phyloP scores from a whole-genome alignment of 2,113 vertebrate species.

The Thunnus maccoyii region DNA sequence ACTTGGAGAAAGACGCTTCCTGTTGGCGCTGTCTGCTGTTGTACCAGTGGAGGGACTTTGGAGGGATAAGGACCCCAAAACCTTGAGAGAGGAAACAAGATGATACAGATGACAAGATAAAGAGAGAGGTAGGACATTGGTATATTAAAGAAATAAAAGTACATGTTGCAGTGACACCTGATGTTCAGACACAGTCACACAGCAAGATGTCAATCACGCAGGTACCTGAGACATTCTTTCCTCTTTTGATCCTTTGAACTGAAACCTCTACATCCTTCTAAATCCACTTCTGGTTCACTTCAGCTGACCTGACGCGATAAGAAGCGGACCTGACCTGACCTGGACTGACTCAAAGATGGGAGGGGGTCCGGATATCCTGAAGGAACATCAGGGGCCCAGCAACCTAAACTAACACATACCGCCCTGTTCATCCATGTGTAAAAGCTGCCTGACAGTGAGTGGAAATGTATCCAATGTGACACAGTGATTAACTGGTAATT shows the following conservation, averaged over 20 bases:
- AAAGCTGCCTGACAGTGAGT: neutral
- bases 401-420: neutral
- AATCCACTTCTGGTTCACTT: constrained; percentile 21
- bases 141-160: neutral
- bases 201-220: neutral
- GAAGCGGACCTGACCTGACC: constrained; percentile 12
- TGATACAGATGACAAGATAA: neutral
- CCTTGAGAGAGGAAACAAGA: constrained; percentile 38
- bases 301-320: constrained; percentile 13
- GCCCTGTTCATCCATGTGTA: neutral
- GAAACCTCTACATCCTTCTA: constrained; percentile 27
- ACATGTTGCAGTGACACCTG: neutral
- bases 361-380: constrained; percentile 14
- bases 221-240: constrained; percentile 5
- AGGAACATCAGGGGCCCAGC: constrained; percentile 4
- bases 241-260: constrained; percentile 18
- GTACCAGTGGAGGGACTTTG: constrained; percentile 47
- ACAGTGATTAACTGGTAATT: too few relatives aligned
- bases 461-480: too few relatives aligned
- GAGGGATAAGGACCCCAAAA: constrained; percentile 42
- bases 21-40: constrained; percentile 58
- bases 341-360: constrained; percentile 10
- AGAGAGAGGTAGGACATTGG: neutral
- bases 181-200: neutral
- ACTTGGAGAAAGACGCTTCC: constrained; percentile 28